Conservation (phyloP, 1,140 invertebrate species). For the Dufourea novaeangliae region DNA sequence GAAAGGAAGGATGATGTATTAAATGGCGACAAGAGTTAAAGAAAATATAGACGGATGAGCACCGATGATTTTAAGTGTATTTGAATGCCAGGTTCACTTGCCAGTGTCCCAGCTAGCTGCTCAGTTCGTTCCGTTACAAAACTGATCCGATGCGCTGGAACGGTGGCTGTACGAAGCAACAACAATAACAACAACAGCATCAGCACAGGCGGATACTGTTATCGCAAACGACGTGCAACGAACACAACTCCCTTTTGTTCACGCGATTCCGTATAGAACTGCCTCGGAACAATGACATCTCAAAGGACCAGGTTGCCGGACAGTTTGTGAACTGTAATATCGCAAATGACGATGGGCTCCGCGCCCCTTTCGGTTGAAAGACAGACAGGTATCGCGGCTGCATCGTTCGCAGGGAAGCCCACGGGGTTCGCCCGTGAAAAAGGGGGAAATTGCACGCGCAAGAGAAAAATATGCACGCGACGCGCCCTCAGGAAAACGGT, state of each 20-base stretch:
- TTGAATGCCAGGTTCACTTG: too few relatives aligned
- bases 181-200: neutral
- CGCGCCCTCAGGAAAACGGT: neutral
- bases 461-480: neutral
- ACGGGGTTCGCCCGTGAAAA: neutral
- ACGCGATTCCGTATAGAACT: slow-evolving; percentile 42
- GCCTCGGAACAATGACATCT: slow-evolving; percentile 49
- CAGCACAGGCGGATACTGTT: slow-evolving; percentile 16
- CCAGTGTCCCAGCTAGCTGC: too few relatives aligned
- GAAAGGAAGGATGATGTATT: too few relatives aligned
- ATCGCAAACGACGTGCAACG: slow-evolving; percentile 40
- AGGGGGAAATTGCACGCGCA: neutral
- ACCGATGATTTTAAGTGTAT: too few relatives aligned
- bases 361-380: too few relatives aligned
- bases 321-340: slow-evolving; percentile 52
- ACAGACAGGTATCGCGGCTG: slow-evolving; percentile 12
- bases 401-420: neutral
- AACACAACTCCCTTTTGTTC: slow-evolving; percentile 48
- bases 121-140: neutral
- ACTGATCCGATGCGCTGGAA: slow-evolving; percentile 30
- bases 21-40: too few relatives aligned
- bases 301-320: slow-evolving; percentile 42
- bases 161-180: slow-evolving; percentile 5
- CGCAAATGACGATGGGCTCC: slow-evolving; percentile 43
- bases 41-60: too few relatives aligned